These are phyloP conservation scores for Oryzias sinensis DNA, from an alignment of 2,797 vertebrate genomes.

Conservation along the genomic window DNA sequence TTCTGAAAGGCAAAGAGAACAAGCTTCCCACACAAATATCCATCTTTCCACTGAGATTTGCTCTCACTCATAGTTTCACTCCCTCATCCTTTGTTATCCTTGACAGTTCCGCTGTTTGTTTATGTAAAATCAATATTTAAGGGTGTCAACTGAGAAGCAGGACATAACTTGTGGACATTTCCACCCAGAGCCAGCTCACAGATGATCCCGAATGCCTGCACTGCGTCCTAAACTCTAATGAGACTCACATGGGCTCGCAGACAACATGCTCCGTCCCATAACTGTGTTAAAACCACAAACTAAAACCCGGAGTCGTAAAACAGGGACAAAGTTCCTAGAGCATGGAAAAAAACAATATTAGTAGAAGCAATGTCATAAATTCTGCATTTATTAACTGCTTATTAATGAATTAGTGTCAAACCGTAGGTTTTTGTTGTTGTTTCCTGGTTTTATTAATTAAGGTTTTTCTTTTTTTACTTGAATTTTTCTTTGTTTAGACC, in stretches of 20 bases:
- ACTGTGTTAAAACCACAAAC: conserved; percentile 57
- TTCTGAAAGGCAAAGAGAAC: background rate
- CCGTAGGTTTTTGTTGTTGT: too few species aligned
- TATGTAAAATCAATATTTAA: conserved; percentile 24
- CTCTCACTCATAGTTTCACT: background rate
- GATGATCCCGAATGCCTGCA: conserved; percentile 69
- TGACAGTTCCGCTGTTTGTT: conserved; percentile 16
- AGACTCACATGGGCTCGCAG: conserved; percentile 74
- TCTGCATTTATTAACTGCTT: too few species aligned
- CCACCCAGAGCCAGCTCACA: conserved; percentile 41
- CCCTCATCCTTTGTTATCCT: background rate
- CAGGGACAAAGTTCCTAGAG: too few species aligned
- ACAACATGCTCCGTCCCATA: conserved; percentile 47
- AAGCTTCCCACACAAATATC: background rate
- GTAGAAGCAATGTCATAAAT: too few species aligned
- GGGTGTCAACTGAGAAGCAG: conserved; percentile 12
- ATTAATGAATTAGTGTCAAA: too few species aligned
- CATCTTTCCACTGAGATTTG: background rate
- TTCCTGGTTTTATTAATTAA: too few species aligned
- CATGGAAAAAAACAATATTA: too few species aligned
- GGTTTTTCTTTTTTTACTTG: too few species aligned
- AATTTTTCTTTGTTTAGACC: too few species aligned
- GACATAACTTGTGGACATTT: conserved; percentile 23
- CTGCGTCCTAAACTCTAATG: conserved; percentile 59
- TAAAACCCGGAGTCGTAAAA: conserved; percentile 12